Evolutionary conservation across 2,113 vertebrate species (phyloP).

Genomic region (Xenotilapia flavipinnis): DNA sequence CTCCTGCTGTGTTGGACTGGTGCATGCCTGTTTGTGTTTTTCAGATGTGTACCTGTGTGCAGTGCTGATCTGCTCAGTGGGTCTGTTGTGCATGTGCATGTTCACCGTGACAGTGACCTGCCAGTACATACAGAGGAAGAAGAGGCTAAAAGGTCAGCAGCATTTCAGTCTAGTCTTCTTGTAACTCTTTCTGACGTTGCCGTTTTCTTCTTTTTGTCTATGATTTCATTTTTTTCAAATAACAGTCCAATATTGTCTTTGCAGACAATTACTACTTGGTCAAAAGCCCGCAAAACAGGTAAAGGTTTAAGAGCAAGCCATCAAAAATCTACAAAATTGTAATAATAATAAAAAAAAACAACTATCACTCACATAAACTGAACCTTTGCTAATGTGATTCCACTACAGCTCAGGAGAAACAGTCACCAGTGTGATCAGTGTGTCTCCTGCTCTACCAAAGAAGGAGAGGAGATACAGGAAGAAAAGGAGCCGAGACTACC

Average conservation of each 20-base stretch:
- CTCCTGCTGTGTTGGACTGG: neutral
- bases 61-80: slow-evolving; percentile 84
- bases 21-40: slow-evolving; percentile 44
- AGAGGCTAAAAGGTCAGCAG: slow-evolving; percentile 80
- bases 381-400: neutral
- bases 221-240: neutral
- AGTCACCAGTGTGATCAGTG: slow-evolving; percentile 78
- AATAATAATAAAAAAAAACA: accelerated
- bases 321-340: neutral
- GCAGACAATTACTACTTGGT: slow-evolving; percentile 88
- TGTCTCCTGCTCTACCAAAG: slow-evolving; percentile 82
- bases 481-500: slow-evolving; percentile 68
- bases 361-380: neutral
- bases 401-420: slow-evolving; percentile 85
- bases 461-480: slow-evolving; percentile 77
- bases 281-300: slow-evolving; percentile 91
- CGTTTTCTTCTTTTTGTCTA: neutral
- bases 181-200: neutral
- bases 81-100: slow-evolving; percentile 88
- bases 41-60: slow-evolving; percentile 89
- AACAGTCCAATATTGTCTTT: neutral
- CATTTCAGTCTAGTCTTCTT: neutral
- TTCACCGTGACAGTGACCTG: slow-evolving; percentile 85
- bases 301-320: slow-evolving; percentile 2
- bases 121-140: slow-evolving; percentile 84